phyloP scores from a whole-genome alignment of 1,140 invertebrate genomes.

The Formica exsecta region DNA sequence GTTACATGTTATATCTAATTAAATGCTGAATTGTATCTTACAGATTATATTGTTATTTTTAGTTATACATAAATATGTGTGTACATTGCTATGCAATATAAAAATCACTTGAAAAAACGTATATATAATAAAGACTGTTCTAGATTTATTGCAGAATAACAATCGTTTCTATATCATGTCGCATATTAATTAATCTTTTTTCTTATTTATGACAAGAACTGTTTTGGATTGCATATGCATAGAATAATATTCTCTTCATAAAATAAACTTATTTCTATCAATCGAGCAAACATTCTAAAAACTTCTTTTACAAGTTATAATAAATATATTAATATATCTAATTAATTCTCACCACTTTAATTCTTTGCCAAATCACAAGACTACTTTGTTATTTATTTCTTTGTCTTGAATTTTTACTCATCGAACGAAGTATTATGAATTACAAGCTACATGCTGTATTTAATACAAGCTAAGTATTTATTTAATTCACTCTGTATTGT shows the following conservation, averaged over 20 bases:
- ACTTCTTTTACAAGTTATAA: too few relatives aligned
- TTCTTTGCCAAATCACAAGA: not conserved
- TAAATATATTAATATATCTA: constrained; percentile 15
- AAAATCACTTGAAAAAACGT: constrained; percentile 77
- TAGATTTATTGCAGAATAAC: constrained; percentile 66
- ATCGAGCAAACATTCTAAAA: constrained; percentile 7
- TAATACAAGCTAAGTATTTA: too few relatives aligned
- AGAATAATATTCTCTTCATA: constrained; percentile 38
- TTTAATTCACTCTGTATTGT: too few relatives aligned
- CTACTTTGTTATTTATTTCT: too few relatives aligned
- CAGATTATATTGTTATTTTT: constrained; percentile 83
- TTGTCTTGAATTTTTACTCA: too few relatives aligned
- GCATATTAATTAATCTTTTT: constrained; percentile 9
- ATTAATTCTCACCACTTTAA: constrained; percentile 63
- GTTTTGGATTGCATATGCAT: constrained; percentile 12
- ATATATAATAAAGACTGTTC: constrained; percentile 83
- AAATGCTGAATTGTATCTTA: constrained; percentile 81
- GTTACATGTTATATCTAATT: constrained; percentile 81
- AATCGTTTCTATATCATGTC: not conserved
- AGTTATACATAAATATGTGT: constrained; percentile 81
- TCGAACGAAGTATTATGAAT: too few relatives aligned
- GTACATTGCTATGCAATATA: constrained; percentile 79
- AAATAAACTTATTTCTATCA: constrained; percentile 67
- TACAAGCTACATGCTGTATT: too few relatives aligned
- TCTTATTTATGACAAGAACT: constrained; percentile 6